Evolutionary conservation across 2,113 vertebrate species (phyloP).

Genomic region (Laticauda laticaudata): DNA sequence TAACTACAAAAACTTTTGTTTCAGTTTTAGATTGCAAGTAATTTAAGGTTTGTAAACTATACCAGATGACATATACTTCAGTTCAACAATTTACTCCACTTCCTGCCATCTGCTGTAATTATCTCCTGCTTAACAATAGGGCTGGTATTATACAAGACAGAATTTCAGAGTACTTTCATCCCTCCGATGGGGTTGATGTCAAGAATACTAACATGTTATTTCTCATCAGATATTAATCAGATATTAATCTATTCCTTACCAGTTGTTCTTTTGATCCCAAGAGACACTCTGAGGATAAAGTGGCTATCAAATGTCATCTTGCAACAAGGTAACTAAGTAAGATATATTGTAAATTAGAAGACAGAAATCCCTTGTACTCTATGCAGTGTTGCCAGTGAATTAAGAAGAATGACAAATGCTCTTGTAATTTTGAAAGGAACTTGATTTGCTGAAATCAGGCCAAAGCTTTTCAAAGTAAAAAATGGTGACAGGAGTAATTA

Average conservation of each 20-base stretch:
- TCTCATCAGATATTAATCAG: not conserved
- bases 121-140: not conserved
- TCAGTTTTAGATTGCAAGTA: not conserved
- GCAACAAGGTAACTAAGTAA: slow-evolving; percentile 10
- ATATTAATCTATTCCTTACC: not conserved
- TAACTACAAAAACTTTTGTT: not conserved
- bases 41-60: not conserved
- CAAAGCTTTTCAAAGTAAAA: not conserved
- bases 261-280: slow-evolving; percentile 7
- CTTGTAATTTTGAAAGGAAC: not conserved
- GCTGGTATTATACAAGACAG: not conserved
- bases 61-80: not conserved
- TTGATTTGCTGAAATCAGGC: not conserved
- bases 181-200: not conserved
- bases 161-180: slow-evolving; percentile 15
- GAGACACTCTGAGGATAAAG: not conserved
- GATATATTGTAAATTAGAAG: not conserved
- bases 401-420: not conserved
- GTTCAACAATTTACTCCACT: not conserved
- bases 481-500: not conserved
- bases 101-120: not conserved
- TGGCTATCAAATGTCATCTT: not conserved
- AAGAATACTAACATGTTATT: not conserved
- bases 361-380: not conserved
- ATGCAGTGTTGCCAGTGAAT: not conserved